These are phyloP conservation scores for Cephus runcator DNA, from an alignment of 2,888 invertebrate genomes.

Conservation along the genomic window DNA sequence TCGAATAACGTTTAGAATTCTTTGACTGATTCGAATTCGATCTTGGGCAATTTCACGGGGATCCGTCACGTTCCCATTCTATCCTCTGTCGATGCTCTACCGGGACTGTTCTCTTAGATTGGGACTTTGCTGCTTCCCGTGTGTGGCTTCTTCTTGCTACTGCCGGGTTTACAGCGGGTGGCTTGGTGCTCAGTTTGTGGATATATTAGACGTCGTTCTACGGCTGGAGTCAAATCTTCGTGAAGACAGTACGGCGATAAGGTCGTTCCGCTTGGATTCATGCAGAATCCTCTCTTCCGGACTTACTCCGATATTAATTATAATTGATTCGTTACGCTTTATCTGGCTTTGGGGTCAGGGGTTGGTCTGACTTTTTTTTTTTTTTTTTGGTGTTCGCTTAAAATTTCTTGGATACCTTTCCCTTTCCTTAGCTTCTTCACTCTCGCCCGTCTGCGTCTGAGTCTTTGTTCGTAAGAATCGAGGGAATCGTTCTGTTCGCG, in stretches of 20 bases:
- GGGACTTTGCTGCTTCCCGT: not conserved
- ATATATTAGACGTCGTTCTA: not conserved
- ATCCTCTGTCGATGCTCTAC: not conserved
- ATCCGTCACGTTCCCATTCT: not conserved
- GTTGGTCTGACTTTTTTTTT: not conserved
- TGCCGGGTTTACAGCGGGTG: not conserved
- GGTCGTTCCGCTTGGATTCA: constrained; percentile 57
- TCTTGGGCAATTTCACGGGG: not conserved
- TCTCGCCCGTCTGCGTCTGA: not conserved
- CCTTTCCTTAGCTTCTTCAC: no score
- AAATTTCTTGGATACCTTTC: no score
- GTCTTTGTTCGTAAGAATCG: constrained; percentile 20
- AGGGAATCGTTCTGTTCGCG: not conserved
- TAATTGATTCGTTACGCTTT: constrained; percentile 45
- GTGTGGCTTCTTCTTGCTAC: not conserved
- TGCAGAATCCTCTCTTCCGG: constrained; percentile 46
- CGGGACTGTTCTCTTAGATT: not conserved
- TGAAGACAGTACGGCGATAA: constrained; percentile 39
- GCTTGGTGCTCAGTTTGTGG: not conserved
- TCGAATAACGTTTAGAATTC: not conserved
- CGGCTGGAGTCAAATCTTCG: not conserved
- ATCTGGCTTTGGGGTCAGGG: constrained; percentile 6
- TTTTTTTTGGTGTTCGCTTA: not conserved
- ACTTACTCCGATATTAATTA: constrained; percentile 53
- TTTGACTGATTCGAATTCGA: not conserved